A percentile compares a stretch with the other conserved stretches of the same genome.
Evolutionary conservation across 2,888 invertebrate species (phyloP).

Genomic region (Emmelina monodactyla): DNA sequence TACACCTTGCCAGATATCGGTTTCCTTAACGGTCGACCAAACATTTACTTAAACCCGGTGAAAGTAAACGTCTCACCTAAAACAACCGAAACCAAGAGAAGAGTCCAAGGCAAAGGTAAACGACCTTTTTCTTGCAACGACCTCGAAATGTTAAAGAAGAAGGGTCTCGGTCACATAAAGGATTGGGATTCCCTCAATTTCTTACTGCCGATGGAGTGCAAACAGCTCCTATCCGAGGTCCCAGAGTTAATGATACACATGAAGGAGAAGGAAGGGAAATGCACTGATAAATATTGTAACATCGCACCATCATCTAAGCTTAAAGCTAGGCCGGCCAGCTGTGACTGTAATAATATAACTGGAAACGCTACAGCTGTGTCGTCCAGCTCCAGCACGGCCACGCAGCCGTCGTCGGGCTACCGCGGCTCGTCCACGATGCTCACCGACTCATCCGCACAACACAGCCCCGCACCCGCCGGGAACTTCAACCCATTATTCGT

Average conservation of each 20-base stretch:
- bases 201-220: slow-evolving; percentile 84
- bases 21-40: slow-evolving; percentile 71
- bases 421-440: slow-evolving; percentile 85
- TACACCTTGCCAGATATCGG: slow-evolving; percentile 89
- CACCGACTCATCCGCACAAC: slow-evolving; percentile 77
- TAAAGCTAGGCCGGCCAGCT: slow-evolving; percentile 67
- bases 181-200: slow-evolving; percentile 95
- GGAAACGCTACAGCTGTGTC: slow-evolving; percentile 67
- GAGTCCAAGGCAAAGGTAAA: slow-evolving; percentile 48
- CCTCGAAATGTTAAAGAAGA: slow-evolving; percentile 79
- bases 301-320: slow-evolving; percentile 56
- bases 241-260: slow-evolving; percentile 77
- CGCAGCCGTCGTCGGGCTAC: slow-evolving; percentile 87
- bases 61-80: slow-evolving; percentile 57
- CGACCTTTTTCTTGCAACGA: slow-evolving; percentile 84
- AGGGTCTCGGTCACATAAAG: slow-evolving; percentile 83
- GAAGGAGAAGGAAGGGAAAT: slow-evolving; percentile 59
- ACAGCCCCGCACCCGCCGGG: slow-evolving; percentile 68
- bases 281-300: slow-evolving; percentile 48
- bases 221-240: slow-evolving; percentile 78
- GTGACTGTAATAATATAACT: slow-evolving; percentile 64
- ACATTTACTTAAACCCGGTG: slow-evolving; percentile 79
- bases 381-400: slow-evolving; percentile 74
- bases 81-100: slow-evolving; percentile 42
- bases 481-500: slow-evolving; percentile 78